Percentiles rank a stretch among this genome's conserved stretches.
Conservation (phyloP, 2,888 invertebrate species). For the Quadroppia sp. region DNA sequence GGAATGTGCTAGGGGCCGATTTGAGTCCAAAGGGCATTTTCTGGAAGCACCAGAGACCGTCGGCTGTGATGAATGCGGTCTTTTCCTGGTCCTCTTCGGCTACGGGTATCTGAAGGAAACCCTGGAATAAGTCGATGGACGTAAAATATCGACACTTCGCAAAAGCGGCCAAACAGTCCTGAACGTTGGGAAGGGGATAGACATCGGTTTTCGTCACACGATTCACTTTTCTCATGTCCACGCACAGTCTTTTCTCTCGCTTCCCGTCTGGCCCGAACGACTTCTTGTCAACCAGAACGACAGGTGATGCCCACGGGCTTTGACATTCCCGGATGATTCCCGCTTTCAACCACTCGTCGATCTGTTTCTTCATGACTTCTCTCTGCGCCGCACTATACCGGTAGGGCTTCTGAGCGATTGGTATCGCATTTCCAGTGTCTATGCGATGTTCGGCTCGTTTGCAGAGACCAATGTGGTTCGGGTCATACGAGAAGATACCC, state of each 20-base stretch:
- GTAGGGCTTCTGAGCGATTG: not conserved
- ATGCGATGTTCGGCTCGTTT: not conserved
- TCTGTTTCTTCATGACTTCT: not conserved
- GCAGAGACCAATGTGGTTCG: not conserved
- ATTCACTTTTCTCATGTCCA: not conserved
- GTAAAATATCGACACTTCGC: not conserved
- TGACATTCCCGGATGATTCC: not conserved
- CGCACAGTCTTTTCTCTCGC: not conserved
- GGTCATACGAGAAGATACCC: not conserved
- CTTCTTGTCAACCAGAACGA: slow-evolving; percentile 33
- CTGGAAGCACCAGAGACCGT: not conserved
- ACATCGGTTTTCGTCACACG: not conserved
- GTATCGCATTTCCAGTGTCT: not conserved
- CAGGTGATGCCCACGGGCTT: slow-evolving; percentile 5
- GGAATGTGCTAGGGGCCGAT: not conserved
- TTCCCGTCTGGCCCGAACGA: not conserved
- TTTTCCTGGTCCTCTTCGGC: not conserved
- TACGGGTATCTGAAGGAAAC: not conserved
- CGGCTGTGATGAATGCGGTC: not conserved
- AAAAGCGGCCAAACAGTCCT: not conserved
- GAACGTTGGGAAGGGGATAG: not conserved
- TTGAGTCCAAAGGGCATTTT: not conserved
- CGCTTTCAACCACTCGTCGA: not conserved
- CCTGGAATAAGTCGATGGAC: not conserved
- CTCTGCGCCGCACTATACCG: not conserved